Evolutionary conservation across 1,140 invertebrate species (phyloP).

Genomic region (Dreissena polymorpha): DNA sequence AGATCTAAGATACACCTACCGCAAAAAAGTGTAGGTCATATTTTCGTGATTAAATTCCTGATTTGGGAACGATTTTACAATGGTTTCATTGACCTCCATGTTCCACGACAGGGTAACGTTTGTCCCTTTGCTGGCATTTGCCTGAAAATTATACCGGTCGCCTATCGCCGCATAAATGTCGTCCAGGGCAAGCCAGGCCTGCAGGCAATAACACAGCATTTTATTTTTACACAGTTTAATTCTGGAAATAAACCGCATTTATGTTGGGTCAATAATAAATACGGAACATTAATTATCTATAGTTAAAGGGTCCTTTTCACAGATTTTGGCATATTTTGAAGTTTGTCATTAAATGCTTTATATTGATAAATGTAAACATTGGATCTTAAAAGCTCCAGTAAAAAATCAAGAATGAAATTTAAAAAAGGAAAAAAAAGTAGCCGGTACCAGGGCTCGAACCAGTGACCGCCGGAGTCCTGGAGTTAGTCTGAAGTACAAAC

Average conservation of each 20-base stretch:
- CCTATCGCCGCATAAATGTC: slow-evolving; percentile 18
- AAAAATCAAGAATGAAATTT: too few species aligned
- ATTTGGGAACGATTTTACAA: not conserved
- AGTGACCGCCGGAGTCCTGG: too few species aligned
- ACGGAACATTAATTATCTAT: too few species aligned
- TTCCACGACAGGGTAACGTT: slow-evolving; percentile 20
- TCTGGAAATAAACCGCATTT: not conserved
- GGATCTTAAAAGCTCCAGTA: too few species aligned
- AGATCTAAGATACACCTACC: slow-evolving; percentile 13
- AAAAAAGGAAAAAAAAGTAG: too few species aligned
- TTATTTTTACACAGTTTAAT: not conserved
- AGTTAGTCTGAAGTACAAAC: too few species aligned
- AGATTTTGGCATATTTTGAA: too few species aligned
- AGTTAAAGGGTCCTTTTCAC: too few species aligned
- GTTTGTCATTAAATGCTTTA: too few species aligned
- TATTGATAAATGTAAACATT: too few species aligned
- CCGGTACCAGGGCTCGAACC: too few species aligned
- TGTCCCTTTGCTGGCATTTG: slow-evolving; percentile 24
- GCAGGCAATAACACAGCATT: not conserved
- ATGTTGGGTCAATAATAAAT: not conserved
- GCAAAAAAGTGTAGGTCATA: not conserved
- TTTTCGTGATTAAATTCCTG: slow-evolving; percentile 8
- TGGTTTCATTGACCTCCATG: slow-evolving; percentile 15
- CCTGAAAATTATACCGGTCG: slow-evolving; percentile 1
- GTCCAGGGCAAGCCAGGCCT: slow-evolving; percentile 28